phyloP scores from a whole-genome alignment of 2,797 vertebrate genomes.

The Arvicola amphibius region DNA sequence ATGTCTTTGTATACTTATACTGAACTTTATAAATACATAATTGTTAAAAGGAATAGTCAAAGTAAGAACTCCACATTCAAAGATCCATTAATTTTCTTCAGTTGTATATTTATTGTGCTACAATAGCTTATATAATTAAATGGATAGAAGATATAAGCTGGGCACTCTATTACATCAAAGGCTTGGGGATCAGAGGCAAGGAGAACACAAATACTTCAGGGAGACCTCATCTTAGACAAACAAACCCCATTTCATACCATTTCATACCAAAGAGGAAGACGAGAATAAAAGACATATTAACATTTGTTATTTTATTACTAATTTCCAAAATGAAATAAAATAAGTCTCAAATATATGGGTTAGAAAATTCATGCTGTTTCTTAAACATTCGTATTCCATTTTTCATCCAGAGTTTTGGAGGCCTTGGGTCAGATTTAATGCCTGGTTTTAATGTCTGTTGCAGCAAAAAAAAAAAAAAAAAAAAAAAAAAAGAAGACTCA shows the following conservation, averaged over 20 bases:
- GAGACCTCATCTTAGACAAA: not conserved
- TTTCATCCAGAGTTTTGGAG: not conserved
- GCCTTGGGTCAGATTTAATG: conserved; percentile 1
- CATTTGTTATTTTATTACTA: not conserved
- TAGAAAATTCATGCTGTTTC: not conserved
- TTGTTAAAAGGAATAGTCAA: not conserved
- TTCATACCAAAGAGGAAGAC: not conserved
- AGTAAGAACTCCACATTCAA: not conserved
- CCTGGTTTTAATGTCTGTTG: conserved; percentile 32
- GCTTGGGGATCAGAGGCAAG: not conserved
- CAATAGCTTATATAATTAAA: not conserved
- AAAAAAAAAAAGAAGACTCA: conserved; percentile 27
- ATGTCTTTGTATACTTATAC: not conserved
- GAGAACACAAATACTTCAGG: not conserved
- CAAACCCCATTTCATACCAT: not conserved
- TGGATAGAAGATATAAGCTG: not conserved
- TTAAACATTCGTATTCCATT: conserved; percentile 9
- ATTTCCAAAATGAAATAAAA: not conserved
- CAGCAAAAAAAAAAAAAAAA: not conserved
- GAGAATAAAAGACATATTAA: not conserved
- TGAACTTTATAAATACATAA: not conserved
- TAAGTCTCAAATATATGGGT: not conserved
- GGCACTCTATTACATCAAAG: no score
- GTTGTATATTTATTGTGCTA: not conserved
- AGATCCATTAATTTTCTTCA: not conserved